Evolutionary conservation across 2,888 invertebrate genomes (phyloP).

Genomic region (Macaria liturata): DNA sequence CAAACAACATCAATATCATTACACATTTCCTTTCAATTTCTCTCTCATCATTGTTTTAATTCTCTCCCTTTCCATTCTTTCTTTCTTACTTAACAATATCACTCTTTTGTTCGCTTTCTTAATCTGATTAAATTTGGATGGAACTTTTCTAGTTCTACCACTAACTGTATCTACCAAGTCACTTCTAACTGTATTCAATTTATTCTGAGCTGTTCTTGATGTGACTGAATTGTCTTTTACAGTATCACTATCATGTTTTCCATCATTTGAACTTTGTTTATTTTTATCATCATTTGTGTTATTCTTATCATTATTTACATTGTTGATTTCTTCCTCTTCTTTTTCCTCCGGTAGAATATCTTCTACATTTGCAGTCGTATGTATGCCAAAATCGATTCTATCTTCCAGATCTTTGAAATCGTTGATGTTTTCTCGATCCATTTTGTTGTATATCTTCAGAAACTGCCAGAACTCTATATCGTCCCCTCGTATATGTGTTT

Average conservation of each 20-base stretch:
- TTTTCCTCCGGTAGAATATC: too few relatives aligned
- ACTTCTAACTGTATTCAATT: background rate
- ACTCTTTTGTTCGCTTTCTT: slow-evolving; percentile 5
- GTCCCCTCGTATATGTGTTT: slow-evolving; percentile 61
- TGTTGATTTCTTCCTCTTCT: background rate
- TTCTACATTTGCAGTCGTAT: slow-evolving; percentile 21
- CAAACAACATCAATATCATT: background rate
- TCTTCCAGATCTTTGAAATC: slow-evolving; percentile 60
- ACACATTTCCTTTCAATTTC: background rate
- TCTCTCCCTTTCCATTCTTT: slow-evolving; percentile 10
- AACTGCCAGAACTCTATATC: slow-evolving; percentile 75
- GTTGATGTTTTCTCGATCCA: slow-evolving; percentile 58
- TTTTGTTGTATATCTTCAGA: slow-evolving; percentile 68
- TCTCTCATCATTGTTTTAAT: slow-evolving; percentile 9
- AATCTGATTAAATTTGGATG: background rate
- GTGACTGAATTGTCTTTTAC: background rate
- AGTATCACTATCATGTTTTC: background rate
- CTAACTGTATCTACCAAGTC: background rate
- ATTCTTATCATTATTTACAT: background rate
- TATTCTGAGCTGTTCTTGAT: slow-evolving; percentile 2
- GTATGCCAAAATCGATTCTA: slow-evolving; percentile 58
- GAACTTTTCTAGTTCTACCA: background rate
- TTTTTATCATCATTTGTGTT: background rate
- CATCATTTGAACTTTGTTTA: background rate
- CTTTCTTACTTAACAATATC: slow-evolving; percentile 13